A percentile compares a stretch with the other conserved stretches of the same genome.
phyloP scores from a whole-genome alignment of 2,888 invertebrate species.

The Sminthurinus aureus region DNA sequence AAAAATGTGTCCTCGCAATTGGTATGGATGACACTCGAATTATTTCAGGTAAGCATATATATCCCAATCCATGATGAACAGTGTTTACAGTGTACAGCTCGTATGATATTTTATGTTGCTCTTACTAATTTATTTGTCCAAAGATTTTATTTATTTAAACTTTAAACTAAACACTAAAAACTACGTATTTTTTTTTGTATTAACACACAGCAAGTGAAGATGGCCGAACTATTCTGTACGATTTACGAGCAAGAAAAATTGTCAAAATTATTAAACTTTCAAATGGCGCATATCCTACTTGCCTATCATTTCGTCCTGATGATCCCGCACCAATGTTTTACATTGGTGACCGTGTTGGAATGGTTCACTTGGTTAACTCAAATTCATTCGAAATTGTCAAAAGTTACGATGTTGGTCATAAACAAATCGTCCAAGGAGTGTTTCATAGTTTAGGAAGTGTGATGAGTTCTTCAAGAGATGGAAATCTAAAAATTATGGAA shows the following conservation, averaged over 20 bases:
- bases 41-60: conserved; percentile 45
- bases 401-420: conserved; percentile 47
- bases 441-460: conserved; percentile 48
- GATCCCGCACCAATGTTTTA: conserved; percentile 51
- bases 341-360: conserved; percentile 52
- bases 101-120: no score
- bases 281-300: conserved; percentile 53
- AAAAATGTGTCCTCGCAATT: conserved; percentile 51
- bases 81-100: no score
- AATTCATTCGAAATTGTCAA: conserved; percentile 45
- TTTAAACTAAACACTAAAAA: no score
- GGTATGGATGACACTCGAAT: conserved; percentile 54
- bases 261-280: conserved; percentile 39
- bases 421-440: conserved; percentile 54
- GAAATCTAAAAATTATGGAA: conserved; percentile 50
- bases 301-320: conserved; percentile 53
- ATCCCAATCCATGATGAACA: no score
- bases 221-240: conserved; percentile 45
- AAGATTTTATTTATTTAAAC: no score
- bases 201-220: conserved; percentile 50
- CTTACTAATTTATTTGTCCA: no score
- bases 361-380: conserved; percentile 51
- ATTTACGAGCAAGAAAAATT: conserved; percentile 40
- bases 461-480: conserved; percentile 51
- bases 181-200: no score